A percentile compares a stretch with the other conserved stretches of the same genome.
phyloP scores from a whole-genome alignment of 2,888 invertebrate species.

The Euplagia quadripunctaria region DNA sequence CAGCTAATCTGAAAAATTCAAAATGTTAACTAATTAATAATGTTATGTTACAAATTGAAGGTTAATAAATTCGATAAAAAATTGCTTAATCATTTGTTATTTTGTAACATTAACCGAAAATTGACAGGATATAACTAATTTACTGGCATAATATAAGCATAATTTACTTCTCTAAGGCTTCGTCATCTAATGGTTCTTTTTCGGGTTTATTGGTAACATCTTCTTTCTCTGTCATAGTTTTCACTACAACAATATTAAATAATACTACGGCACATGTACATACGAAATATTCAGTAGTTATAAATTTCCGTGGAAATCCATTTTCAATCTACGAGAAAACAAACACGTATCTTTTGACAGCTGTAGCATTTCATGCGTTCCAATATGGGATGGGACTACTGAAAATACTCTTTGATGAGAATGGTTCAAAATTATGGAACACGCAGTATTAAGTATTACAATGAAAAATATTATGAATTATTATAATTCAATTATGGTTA shows the following conservation, averaged over 20 bases:
- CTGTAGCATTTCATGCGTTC: slow-evolving; percentile 36
- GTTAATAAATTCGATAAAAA: too few species aligned
- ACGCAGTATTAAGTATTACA: too few species aligned
- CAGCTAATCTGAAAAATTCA: slow-evolving; percentile 79
- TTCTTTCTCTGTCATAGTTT: slow-evolving; percentile 86
- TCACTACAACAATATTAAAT: slow-evolving; percentile 49
- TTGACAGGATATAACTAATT: neutral
- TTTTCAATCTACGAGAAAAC: slow-evolving; percentile 62
- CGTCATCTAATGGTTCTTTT: slow-evolving; percentile 81
- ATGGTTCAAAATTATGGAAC: too few species aligned
- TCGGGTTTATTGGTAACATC: slow-evolving; percentile 77
- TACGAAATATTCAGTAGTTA: slow-evolving; percentile 31
- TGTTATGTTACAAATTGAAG: neutral
- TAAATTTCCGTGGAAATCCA: slow-evolving; percentile 57
- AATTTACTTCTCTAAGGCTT: slow-evolving; percentile 81
- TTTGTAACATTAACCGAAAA: neutral
- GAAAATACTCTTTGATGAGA: too few species aligned
- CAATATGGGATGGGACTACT: neutral
- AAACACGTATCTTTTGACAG: slow-evolving; percentile 67
- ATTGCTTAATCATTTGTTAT: neutral
- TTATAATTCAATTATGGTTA: neutral
- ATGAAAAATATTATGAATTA: neutral
- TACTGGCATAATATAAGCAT: slow-evolving; percentile 17
- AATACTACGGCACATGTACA: slow-evolving; percentile 39
- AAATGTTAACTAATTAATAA: neutral